phyloP scores from a whole-genome alignment of 2,888 invertebrate species.

The Branchipolynoe longqiensis region DNA sequence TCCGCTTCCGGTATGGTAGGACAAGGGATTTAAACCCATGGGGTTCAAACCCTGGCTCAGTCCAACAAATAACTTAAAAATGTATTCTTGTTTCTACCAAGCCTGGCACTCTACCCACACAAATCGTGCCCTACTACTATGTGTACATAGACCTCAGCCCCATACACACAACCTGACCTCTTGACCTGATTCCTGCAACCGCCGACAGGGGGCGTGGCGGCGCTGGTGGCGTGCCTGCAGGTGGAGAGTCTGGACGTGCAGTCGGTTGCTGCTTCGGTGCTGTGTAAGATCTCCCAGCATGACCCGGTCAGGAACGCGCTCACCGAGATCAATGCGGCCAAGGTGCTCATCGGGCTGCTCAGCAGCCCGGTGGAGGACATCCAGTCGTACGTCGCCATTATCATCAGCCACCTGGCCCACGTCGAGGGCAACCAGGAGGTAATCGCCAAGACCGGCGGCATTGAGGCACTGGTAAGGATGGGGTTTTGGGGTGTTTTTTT shows the following conservation, averaged over 20 bases:
- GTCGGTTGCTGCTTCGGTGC: slow-evolving; percentile 79
- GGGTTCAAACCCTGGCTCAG: too few relatives aligned
- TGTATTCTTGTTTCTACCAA: too few relatives aligned
- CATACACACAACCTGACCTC: too few relatives aligned
- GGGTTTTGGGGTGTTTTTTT: background rate
- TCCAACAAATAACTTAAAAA: too few relatives aligned
- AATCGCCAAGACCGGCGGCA: slow-evolving; percentile 76
- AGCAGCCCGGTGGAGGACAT: slow-evolving; percentile 78
- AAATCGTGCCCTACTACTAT: too few relatives aligned
- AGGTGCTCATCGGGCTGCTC: slow-evolving; percentile 78
- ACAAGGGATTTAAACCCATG: too few relatives aligned
- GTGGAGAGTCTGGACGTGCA: slow-evolving; percentile 77
- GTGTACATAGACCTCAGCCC: too few relatives aligned
- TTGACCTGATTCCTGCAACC: slow-evolving; percentile 7
- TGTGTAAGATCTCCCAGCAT: slow-evolving; percentile 81
- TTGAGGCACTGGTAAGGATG: slow-evolving; percentile 72
- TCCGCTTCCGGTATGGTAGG: too few relatives aligned
- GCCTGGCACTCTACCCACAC: too few relatives aligned
- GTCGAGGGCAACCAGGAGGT: slow-evolving; percentile 76
- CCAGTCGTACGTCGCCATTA: slow-evolving; percentile 80
- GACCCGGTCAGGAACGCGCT: slow-evolving; percentile 75
- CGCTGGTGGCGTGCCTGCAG: slow-evolving; percentile 76
- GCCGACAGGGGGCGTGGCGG: slow-evolving; percentile 78
- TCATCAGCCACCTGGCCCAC: slow-evolving; percentile 80
- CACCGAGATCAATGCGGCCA: slow-evolving; percentile 75